Percentiles rank a stretch among this genome's conserved stretches.
Evolutionary conservation across 2,888 invertebrate species (phyloP).

Genomic region (Stenodema calcarata): DNA sequence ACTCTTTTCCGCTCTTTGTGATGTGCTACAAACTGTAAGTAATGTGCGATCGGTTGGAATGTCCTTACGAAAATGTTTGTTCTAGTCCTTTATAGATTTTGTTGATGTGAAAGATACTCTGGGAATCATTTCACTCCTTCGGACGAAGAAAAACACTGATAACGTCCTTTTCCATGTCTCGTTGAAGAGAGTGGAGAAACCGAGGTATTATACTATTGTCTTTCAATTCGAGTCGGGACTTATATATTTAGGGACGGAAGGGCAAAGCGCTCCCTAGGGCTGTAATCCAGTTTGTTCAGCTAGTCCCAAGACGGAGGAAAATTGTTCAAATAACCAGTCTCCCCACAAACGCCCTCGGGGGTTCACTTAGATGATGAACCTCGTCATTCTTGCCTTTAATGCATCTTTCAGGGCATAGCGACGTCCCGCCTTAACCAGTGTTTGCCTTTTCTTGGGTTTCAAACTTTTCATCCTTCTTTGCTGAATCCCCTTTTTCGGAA

Average conservation of each 20-base stretch:
- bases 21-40: too few species aligned
- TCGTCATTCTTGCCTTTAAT: background rate
- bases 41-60: too few species aligned
- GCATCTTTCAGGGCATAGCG: conserved; percentile 8
- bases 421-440: background rate
- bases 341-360: background rate
- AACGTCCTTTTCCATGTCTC: background rate
- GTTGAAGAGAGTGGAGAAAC: background rate
- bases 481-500: background rate
- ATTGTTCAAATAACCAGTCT: conserved; percentile 12
- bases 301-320: background rate
- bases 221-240: conserved; percentile 36
- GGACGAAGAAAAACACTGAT: background rate
- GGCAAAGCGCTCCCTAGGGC: conserved; percentile 25
- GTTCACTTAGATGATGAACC: conserved; percentile 42
- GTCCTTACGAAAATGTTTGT: background rate
- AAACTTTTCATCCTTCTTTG: conserved; percentile 8
- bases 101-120: background rate
- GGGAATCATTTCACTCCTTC: background rate
- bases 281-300: conserved; percentile 26
- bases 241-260: conserved; percentile 29
- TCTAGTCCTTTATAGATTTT: background rate
- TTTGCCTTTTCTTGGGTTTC: background rate
- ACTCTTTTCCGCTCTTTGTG: too few species aligned
- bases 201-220: conserved; percentile 34